phyloP scores from a whole-genome alignment of 37 sponge, comb jelly and placozoan species.

The Chondrilla cf. caribensis region DNA sequence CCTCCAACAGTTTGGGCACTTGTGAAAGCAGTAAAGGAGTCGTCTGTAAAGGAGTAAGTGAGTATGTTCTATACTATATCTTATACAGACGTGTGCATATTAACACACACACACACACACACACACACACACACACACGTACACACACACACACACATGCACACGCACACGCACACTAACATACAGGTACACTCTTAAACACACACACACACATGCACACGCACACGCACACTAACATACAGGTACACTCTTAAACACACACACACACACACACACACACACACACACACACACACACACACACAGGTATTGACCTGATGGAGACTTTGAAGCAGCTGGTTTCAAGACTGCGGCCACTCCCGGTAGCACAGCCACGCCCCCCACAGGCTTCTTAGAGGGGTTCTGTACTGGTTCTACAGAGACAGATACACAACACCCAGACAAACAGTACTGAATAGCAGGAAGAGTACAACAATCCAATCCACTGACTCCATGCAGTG shows the following conservation, averaged over 20 bases:
- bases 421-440: background rate
- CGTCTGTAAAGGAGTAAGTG: conserved; percentile 15
- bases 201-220: conserved; percentile 6
- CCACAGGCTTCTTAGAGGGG: background rate
- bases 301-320: conserved; percentile 2
- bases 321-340: background rate
- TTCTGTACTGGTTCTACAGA: background rate
- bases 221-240: background rate
- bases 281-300: conserved; percentile 21
- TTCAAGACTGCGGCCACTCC: conserved; percentile 19
- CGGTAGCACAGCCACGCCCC: conserved; percentile 11
- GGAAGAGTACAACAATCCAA: no score
- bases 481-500: background rate
- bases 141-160: conserved; percentile 1
- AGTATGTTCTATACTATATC: background rate
- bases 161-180: conserved; percentile 1
- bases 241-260: no score
- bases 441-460: conserved; percentile 1
- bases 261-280: conserved; percentile 3
- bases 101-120: conserved; percentile 1
- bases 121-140: background rate
- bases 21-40: conserved; percentile 58
- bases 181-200: no score
- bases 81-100: background rate
- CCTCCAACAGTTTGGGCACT: background rate